Percentiles rank a stretch among this genome's conserved stretches.
phyloP scores from a whole-genome alignment of 2,113 vertebrate genomes.

The Drymodes brunneopygia region DNA sequence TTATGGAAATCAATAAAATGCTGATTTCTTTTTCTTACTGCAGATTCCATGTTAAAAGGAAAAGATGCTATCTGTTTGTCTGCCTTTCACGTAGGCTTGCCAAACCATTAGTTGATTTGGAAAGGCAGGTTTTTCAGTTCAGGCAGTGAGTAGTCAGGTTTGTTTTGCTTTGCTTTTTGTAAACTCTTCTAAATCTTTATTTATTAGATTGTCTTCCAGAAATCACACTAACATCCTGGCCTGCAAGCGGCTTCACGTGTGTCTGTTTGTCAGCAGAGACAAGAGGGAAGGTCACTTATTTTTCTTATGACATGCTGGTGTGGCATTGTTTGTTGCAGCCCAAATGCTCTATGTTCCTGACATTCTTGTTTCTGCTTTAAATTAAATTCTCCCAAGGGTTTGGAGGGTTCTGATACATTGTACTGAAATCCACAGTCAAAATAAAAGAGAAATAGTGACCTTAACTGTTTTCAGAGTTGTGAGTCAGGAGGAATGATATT shows the following conservation, averaged over 20 bases:
- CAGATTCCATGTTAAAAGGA: background rate
- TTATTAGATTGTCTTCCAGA: background rate
- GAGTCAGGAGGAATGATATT: background rate
- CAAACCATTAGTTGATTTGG: constrained; percentile 23
- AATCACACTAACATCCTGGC: background rate
- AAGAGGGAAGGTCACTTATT: constrained; percentile 3
- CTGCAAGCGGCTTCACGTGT: background rate
- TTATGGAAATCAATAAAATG: constrained; percentile 58
- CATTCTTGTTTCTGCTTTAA: background rate
- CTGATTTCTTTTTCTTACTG: constrained; percentile 22
- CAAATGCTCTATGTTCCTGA: background rate
- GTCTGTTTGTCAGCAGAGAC: background rate
- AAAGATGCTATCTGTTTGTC: constrained; percentile 24
- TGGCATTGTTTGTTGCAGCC: background rate
- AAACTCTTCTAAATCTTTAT: background rate
- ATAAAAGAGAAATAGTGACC: background rate
- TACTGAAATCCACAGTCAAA: background rate
- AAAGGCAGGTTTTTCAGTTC: background rate
- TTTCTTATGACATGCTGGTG: background rate
- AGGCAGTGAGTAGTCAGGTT: background rate
- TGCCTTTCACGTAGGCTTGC: background rate
- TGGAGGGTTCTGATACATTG: background rate
- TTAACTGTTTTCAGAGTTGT: constrained; percentile 11
- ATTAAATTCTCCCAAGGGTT: background rate
- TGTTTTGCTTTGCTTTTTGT: background rate